Conservation (phyloP, 2,888 invertebrate species). For the Drosophila stalkeri region DNA sequence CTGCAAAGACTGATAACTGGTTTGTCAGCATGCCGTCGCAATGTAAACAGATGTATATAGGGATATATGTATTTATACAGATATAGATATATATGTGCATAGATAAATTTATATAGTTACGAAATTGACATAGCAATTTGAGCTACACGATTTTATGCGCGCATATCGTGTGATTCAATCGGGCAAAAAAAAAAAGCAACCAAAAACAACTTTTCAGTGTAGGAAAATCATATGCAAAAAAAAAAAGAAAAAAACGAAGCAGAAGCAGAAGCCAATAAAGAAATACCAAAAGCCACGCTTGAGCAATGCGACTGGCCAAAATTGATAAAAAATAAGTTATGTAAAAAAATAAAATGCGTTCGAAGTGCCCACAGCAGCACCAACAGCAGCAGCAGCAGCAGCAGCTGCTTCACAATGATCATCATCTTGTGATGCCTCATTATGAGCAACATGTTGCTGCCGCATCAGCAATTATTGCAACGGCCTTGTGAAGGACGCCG, state of each 20-base stretch:
- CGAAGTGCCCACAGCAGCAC: conserved; percentile 26
- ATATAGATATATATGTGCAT: neutral
- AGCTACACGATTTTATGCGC: conserved; percentile 35
- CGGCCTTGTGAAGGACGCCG: conserved; percentile 83
- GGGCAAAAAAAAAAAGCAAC: conserved; percentile 4
- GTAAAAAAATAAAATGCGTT: conserved; percentile 46
- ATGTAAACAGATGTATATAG: conserved; percentile 7
- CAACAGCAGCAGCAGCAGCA: neutral
- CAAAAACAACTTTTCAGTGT: conserved; percentile 19
- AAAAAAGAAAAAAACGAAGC: neutral
- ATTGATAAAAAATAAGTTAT: conserved; percentile 42
- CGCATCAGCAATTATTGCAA: conserved; percentile 59
- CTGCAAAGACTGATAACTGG: conserved; percentile 52
- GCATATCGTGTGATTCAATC: conserved; percentile 45
- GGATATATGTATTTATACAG: neutral
- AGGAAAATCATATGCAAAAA: conserved; percentile 45
- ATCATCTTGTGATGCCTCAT: conserved; percentile 19
- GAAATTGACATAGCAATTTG: conserved; percentile 37
- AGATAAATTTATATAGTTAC: neutral
- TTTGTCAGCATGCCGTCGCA: conserved; percentile 52
- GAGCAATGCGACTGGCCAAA: conserved; percentile 4
- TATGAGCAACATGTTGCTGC: conserved; percentile 25
- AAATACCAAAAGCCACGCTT: conserved; percentile 22
- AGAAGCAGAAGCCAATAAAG: conserved; percentile 3
- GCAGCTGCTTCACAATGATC: conserved; percentile 21